Conservation (phyloP, 2,797 vertebrate genomes). For the Diplodus puntazzo region DNA sequence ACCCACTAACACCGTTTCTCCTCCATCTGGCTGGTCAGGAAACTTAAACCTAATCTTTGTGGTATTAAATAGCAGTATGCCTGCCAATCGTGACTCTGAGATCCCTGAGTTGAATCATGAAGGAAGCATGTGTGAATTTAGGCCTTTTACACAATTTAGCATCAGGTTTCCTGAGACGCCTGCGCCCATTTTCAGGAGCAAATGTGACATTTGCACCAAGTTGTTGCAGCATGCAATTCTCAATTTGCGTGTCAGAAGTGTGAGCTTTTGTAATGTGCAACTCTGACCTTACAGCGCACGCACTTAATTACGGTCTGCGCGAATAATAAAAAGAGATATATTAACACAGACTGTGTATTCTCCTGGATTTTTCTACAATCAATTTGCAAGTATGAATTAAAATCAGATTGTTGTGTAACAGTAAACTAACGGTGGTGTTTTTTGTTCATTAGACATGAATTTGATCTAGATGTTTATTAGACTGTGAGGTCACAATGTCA, state of each 20-base stretch:
- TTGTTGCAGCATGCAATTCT: constrained; percentile 21
- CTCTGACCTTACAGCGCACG: neutral
- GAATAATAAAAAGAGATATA: neutral
- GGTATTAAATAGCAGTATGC: constrained; percentile 42
- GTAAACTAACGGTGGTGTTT: neutral
- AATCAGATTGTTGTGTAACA: neutral
- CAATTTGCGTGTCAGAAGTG: neutral
- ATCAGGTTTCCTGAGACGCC: neutral
- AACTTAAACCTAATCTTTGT: constrained; percentile 57
- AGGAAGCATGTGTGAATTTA: constrained; percentile 16
- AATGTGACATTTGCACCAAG: constrained; percentile 2
- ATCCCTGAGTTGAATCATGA: constrained; percentile 28
- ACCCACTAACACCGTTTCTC: constrained; percentile 34
- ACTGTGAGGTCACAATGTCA: neutral
- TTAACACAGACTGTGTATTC: neutral
- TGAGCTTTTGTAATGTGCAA: constrained; percentile 2
- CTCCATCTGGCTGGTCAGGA: constrained; percentile 38
- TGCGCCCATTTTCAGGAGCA: neutral
- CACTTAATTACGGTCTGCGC: neutral
- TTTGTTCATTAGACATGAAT: neutral
- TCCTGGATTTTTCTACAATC: neutral
- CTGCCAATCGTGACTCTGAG: constrained; percentile 7
- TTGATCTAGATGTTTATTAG: neutral
- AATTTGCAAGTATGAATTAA: neutral
- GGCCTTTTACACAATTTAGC: neutral